Evolutionary conservation across 2,113 vertebrate species (phyloP).

Genomic region (Scopus umbretta): DNA sequence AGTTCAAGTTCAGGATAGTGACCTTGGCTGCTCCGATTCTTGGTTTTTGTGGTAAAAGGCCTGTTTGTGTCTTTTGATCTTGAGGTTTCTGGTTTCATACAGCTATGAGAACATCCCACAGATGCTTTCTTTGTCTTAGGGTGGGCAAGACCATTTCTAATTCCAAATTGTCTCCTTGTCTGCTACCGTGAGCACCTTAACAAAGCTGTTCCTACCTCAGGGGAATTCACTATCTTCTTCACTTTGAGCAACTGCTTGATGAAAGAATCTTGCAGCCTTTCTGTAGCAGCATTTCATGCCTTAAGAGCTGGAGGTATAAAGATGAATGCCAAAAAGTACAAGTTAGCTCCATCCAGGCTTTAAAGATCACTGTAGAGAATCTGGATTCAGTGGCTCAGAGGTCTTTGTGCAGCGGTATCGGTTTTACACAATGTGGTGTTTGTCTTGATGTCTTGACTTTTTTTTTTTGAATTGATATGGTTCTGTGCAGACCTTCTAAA

Average conservation of each 20-base stretch:
- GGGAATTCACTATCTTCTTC: neutral
- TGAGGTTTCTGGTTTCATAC: neutral
- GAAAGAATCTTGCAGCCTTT: neutral
- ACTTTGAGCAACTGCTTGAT: neutral
- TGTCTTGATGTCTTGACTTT: neutral
- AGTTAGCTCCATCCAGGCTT: neutral
- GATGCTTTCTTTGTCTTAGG: neutral
- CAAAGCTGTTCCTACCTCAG: neutral
- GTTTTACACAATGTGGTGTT: neutral
- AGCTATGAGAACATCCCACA: neutral
- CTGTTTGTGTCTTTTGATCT: neutral
- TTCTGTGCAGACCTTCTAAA: neutral
- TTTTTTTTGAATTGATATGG: accelerated
- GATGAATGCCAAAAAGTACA: neutral
- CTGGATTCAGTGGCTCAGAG: neutral
- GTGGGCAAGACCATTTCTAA: neutral
- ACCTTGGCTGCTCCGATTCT: neutral
- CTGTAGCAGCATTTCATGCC: neutral
- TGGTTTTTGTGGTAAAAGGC: neutral
- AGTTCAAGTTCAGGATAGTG: neutral
- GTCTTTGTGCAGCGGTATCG: neutral
- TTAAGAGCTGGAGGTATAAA: neutral
- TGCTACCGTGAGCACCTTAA: neutral
- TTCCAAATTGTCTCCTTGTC: neutral
- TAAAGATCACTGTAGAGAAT: neutral